Conservation (phyloP, 2,797 vertebrate species). For the Eupleurogrammus muticus region DNA sequence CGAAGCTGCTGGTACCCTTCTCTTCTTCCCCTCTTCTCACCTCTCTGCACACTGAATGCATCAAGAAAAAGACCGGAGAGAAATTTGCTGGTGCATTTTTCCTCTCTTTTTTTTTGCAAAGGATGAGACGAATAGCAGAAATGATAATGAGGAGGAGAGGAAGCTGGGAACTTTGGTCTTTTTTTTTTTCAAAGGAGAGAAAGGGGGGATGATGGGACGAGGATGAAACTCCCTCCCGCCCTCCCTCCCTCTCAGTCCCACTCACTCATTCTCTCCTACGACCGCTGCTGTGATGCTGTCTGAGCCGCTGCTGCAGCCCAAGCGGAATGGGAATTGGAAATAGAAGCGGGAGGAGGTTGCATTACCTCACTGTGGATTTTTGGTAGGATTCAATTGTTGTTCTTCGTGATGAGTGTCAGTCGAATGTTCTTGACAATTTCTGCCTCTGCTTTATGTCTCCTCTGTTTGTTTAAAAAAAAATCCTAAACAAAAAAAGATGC, state of each 20-base stretch:
- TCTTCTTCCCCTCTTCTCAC: constrained; percentile 18
- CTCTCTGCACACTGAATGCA: constrained; percentile 7
- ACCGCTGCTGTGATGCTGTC: constrained; percentile 26
- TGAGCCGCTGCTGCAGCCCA: constrained; percentile 46
- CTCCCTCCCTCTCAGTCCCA: constrained; percentile 16
- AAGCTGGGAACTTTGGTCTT: constrained; percentile 71
- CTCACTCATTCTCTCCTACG: constrained; percentile 25
- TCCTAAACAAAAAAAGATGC: background rate
- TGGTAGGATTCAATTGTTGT: constrained; percentile 66
- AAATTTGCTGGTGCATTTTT: constrained; percentile 25
- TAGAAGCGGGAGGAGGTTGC: constrained; percentile 56
- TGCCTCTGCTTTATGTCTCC: background rate
- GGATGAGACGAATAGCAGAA: constrained; percentile 42
- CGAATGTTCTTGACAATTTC: background rate
- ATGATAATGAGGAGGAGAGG: constrained; percentile 33
- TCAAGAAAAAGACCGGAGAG: constrained; percentile 14
- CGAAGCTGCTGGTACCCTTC: constrained; percentile 43
- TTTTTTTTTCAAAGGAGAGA: constrained; percentile 47
- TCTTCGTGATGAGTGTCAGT: constrained; percentile 10
- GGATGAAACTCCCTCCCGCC: constrained; percentile 62
- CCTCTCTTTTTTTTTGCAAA: constrained; percentile 22
- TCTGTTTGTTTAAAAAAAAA: background rate
- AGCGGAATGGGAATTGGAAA: constrained; percentile 65
- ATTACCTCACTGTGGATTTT: constrained; percentile 55
- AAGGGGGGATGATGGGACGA: constrained; percentile 58